Evolutionary conservation across 1,140 invertebrate genomes (phyloP).

Genomic region (Trichonephila clavata): DNA sequence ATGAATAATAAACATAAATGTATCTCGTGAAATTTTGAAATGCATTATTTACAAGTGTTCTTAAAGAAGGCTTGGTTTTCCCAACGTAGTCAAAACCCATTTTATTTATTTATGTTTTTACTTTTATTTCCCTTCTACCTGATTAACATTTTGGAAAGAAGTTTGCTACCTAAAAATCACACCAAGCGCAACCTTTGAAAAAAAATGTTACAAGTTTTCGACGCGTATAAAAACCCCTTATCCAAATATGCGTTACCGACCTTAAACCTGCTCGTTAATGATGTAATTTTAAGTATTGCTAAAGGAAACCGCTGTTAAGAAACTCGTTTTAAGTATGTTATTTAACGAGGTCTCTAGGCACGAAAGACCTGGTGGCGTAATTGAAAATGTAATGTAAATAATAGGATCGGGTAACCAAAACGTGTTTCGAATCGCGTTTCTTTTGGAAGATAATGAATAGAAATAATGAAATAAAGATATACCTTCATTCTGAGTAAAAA

Average conservation of each 20-base stretch:
- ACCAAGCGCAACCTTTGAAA: neutral
- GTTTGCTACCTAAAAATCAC: constrained; percentile 4
- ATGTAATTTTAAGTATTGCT: constrained; percentile 32
- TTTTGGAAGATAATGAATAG: neutral
- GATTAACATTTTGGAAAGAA: constrained; percentile 25
- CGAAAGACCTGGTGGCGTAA: neutral
- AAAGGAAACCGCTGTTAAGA: neutral
- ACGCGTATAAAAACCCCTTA: neutral
- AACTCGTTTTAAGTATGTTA: neutral
- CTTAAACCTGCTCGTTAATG: neutral
- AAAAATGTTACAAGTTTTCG: neutral
- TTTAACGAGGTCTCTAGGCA: neutral
- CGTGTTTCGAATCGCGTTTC: neutral
- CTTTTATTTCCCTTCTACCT: neutral
- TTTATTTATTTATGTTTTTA: neutral
- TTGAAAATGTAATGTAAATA: neutral
- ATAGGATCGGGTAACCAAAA: neutral
- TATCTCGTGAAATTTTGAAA: no score
- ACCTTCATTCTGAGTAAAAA: neutral
- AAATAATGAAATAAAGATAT: neutral
- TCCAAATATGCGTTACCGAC: neutral
- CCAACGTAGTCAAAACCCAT: neutral
- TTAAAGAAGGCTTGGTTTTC: neutral
- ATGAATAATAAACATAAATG: no score
- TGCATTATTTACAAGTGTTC: neutral